A percentile compares a stretch with the other conserved stretches of the same genome.
Evolutionary conservation across 2,797 vertebrate species (phyloP).

Genomic region (Sebastes elongatus): DNA sequence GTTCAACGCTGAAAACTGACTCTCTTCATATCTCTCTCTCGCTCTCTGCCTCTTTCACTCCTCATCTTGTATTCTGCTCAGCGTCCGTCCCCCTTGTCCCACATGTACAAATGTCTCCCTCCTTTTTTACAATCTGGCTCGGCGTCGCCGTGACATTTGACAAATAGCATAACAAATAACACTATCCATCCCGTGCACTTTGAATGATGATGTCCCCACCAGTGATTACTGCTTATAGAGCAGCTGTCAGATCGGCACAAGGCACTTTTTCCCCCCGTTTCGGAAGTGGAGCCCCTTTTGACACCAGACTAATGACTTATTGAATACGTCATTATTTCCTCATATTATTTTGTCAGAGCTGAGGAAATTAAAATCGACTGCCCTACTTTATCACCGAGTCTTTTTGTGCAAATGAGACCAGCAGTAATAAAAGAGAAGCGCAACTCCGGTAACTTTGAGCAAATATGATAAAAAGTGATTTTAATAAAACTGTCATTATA

Average conservation of each 20-base stretch:
- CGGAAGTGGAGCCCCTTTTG: conserved; percentile 9
- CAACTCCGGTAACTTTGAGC: background rate
- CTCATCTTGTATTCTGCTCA: conserved; percentile 56
- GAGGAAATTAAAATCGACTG: conserved; percentile 74
- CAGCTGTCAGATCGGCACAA: conserved; percentile 28
- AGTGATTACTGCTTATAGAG: conserved; percentile 40
- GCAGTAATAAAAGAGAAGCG: conserved; percentile 17
- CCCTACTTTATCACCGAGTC: conserved; percentile 47
- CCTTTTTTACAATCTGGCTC: conserved; percentile 57
- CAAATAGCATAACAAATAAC: conserved; percentile 59
- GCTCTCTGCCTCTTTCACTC: conserved; percentile 7
- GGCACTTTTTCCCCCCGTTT: background rate
- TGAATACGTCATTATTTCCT: conserved; percentile 64
- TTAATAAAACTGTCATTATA: background rate
- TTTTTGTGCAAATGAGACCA: conserved; percentile 39
- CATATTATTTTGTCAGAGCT: conserved; percentile 59
- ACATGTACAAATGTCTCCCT: conserved; percentile 50
- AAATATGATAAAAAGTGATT: background rate
- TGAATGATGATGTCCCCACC: conserved; percentile 50
- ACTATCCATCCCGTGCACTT: conserved; percentile 23
- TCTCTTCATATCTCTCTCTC: background rate
- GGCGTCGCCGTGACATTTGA: conserved; percentile 67
- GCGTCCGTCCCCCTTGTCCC: conserved; percentile 34
- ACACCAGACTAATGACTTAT: conserved; percentile 67
- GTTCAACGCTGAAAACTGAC: conserved; percentile 35